Conservation (phyloP, 1,140 invertebrate genomes). For the Eriocheir sinensis region DNA sequence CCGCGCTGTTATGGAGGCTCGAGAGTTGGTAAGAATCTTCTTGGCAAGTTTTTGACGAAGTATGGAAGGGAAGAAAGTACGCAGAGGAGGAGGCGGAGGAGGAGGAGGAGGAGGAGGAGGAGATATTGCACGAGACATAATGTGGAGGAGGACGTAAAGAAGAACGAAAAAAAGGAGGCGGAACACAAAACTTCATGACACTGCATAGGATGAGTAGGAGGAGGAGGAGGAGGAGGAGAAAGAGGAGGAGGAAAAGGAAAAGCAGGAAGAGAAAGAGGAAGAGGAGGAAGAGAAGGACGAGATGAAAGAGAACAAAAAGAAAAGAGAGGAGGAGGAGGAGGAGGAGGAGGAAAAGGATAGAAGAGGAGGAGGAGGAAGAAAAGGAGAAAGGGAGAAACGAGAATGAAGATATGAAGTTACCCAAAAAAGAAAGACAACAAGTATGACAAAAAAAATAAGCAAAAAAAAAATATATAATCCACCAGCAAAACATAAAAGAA, state of each 20-base stretch:
- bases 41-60: neutral
- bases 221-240: neutral
- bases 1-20: neutral
- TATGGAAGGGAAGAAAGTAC: neutral
- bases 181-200: too few relatives aligned
- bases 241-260: neutral
- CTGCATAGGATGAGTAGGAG: too few relatives aligned
- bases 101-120: constrained; percentile 31
- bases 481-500: too few relatives aligned
- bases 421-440: too few relatives aligned
- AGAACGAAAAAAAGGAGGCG: neutral
- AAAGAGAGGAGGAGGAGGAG: neutral
- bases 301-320: neutral
- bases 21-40: neutral
- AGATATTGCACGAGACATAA: neutral
- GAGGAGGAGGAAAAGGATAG: neutral
- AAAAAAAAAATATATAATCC: too few relatives aligned
- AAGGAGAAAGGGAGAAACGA: too few relatives aligned
- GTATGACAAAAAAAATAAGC: too few relatives aligned
- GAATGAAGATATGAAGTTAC: too few relatives aligned
- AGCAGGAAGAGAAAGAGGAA: neutral
- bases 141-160: neutral
- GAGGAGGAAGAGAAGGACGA: too few relatives aligned
- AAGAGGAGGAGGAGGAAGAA: too few relatives aligned
- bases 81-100: neutral